Percentiles rank a stretch among this genome's conserved stretches.
phyloP scores from a whole-genome alignment of 2,113 vertebrate genomes.

The Festucalex cinctus region DNA sequence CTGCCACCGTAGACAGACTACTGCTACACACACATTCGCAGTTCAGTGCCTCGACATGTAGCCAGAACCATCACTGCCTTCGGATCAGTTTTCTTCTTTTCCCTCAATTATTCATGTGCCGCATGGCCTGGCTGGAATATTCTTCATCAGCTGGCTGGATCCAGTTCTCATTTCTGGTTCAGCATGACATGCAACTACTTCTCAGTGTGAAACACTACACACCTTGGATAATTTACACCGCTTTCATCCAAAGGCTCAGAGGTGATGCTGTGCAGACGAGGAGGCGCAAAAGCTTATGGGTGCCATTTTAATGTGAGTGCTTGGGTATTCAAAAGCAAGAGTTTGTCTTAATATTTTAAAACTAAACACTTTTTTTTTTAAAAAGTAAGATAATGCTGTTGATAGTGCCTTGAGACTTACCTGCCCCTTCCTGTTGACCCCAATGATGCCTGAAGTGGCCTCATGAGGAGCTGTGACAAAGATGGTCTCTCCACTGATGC shows the following conservation, averaged over 20 bases:
- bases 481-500: conserved; percentile 97
- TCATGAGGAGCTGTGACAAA: conserved; percentile 97
- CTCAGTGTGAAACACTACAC: conserved; percentile 50
- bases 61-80: conserved; percentile 30
- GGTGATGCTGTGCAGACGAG: conserved; percentile 1
- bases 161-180: conserved; percentile 59
- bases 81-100: conserved; percentile 64
- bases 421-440: conserved; percentile 97
- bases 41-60: conserved; percentile 16
- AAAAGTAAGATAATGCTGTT: background rate
- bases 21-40: background rate
- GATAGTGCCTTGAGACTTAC: conserved; percentile 62
- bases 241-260: conserved; percentile 27
- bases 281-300: background rate
- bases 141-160: conserved; percentile 66
- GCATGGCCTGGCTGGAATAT: conserved; percentile 63
- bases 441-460: conserved; percentile 97
- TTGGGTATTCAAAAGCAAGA: background rate
- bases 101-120: conserved; percentile 72
- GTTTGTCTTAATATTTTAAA: background rate
- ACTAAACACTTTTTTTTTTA: background rate
- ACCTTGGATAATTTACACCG: conserved; percentile 53
- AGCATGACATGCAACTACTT: conserved; percentile 22
- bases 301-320: background rate
- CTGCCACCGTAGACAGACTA: conserved; percentile 2